Evolutionary conservation across 2,888 invertebrate species (phyloP), one percentile per base, ranked within the genome.

Genomic region (Lymantria monacha): DNA sequence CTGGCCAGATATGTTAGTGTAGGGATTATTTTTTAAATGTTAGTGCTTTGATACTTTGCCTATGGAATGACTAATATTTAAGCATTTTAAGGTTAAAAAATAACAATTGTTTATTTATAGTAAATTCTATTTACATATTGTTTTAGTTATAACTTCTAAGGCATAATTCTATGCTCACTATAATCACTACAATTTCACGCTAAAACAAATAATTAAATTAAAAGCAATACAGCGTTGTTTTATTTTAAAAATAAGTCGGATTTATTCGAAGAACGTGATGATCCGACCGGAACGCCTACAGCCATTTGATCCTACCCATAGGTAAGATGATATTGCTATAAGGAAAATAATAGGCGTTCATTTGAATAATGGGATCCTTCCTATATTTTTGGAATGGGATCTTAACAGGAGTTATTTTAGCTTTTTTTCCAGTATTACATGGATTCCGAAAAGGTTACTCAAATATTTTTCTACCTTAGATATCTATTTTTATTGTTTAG

Each of bases 301-400:
- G 49, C 42, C 52, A 48, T 53, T 50, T 10, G 40, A 61, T 48
- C 40, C 38, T 46, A 22, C 40, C 45, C 41, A 55, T 49, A 58
- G 40, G 51, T 57, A 52, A 51, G 31, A 51, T 52, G 46, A 58
- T 56, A 63, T 66, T 61, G 61, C 63, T 61, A 53, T 63, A 44
- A 48, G 46, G 43, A 67, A 67, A 68, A 54, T 59, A 51, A 61
- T 53, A 67, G 67, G 69, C 63, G 63, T 58, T 59, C 59, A 68
- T 68, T 66, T 63, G 57, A 67, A 66, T 66, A 66, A 59, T 63
- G 51, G 53, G 45, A 63, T 53, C 48, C 43, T 57, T 46, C 49
- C 46, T 51, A 63, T 42, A 53, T 57, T 59, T 59, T 59, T 49
- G 44, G 53, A 55, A 60, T 49, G 47, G 54, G 48, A 45, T 57